Evolutionary conservation across 2,888 invertebrate genomes (phyloP), one percentile per base, ranked within the genome.

Genomic region (Cryptops parisi): DNA sequence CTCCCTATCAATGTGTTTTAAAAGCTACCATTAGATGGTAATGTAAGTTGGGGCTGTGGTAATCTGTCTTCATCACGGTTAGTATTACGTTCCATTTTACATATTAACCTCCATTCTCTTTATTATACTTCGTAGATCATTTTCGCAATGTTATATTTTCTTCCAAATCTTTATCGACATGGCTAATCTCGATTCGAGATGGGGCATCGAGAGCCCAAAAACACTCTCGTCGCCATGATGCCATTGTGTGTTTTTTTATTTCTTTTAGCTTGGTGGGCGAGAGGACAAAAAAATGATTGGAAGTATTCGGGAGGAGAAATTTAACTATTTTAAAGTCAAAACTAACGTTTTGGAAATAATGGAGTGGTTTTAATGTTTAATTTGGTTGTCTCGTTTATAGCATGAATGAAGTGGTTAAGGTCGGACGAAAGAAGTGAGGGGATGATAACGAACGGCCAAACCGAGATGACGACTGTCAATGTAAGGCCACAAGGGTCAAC

Each of bases 401-500:
- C 49, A 50, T 55, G 55, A 55, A 55, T 55, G 55, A 55, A 55
- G 55, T 55, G 55, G 55, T 47, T 50, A 49, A 53, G 55, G 49
- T 39, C 33, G 22, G n/a, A n/a, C n/a, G 40, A n/a, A 19, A 45
- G 45, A 54, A 40, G 50, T 39, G 53, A 55, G 51, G 54, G 55
- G 52, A 55, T 55, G 55, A 40, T 54, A 27, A 45, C 55, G 43
- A 53, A 55, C 54, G 55, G 53, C 41, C 55, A 53, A 44, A 39
- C 48, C 38, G 51, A 54, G 48, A 55, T 54, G 55, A 39, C 49
- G 40, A 27, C 55, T 27, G 40, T 54, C 43, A 54, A 52, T 33
- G 23, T 48, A 26, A 47, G 54, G 52, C 54, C 47, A 24, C 27
- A 26, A 38, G 23, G 58, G 43, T 48, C 63, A 52, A 60, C 64